Base-by-base conservation (phyloP, 1,140 invertebrate species). In the Nasonia longicornis region DNA sequence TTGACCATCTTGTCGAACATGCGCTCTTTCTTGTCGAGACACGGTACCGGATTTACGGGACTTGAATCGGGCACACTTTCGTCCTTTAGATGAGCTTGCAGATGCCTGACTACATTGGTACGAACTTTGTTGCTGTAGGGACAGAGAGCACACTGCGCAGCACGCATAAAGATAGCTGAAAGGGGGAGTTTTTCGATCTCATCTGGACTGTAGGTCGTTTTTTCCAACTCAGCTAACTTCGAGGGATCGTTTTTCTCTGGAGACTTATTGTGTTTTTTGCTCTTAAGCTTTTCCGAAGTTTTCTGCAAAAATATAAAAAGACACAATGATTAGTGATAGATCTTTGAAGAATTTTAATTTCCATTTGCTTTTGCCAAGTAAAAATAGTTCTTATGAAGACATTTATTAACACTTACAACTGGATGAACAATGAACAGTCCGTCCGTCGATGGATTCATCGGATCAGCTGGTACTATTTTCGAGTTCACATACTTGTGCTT, bases 1-100 rank as follows among this genome's bases (percentile, higher is more conserved):
- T 96, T 96, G 0, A 94, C 92, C 95, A 96, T 96, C 87, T 95
- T 95, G 86, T 96, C 95, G 86, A 96, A 96, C 93, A 96, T 95
- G 83, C 92, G 93, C 85, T 96, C 95, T 79, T 94, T 95, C 48
- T 94, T 94, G 72, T 95, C 94, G 26, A 96, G 89, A 87, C 95
- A 95, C 0, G 95, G 95, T 0, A 96, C 95, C 0, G 95, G 95
- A 91, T 96, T 96, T 0, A 96, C 93, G 0, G 94, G 93, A 0
- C 94, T 93, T 0, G 91, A 93, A 83, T 93, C 91, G 1, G 94
- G 92, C 2, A 94, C 93, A 0, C 89, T 91, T 80, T 92, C 89
- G 78, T 93, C 93, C 66, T 92, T 91, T 0, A 91, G 90, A 86
- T 96, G 95, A 72, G 94, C 86, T 80, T 93, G 92, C 72, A 96